phyloP scores from a whole-genome alignment of 2,113 vertebrate species.

The Thryonomys swinderianus region DNA sequence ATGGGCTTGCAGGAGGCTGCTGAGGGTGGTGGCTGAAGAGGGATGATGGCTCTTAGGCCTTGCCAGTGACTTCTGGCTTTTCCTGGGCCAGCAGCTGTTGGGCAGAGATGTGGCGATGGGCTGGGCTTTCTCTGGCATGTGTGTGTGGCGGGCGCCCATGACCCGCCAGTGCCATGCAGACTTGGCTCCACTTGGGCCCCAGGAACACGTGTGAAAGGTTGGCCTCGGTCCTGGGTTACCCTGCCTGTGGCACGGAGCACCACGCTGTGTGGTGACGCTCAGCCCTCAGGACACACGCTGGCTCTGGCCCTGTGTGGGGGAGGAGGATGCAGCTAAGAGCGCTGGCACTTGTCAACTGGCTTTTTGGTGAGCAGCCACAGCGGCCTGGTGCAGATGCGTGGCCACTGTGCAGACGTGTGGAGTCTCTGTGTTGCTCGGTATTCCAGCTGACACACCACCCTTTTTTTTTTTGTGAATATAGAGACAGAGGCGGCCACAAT shows the following conservation, averaged over 20 bases:
- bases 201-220: not conserved
- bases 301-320: rapidly evolving
- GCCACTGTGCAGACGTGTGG: not conserved
- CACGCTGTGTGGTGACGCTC: not conserved
- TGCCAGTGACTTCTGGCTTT: not conserved
- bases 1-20: not conserved
- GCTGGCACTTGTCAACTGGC: not conserved
- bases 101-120: not conserved
- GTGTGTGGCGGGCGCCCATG: rapidly evolving
- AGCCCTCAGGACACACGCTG: rapidly evolving
- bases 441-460: not conserved
- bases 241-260: rapidly evolving
- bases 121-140: no score
- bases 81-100: rapidly evolving
- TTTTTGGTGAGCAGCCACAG: not conserved
- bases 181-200: not conserved
- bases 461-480: not conserved
- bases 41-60: not conserved
- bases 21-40: not conserved
- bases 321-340: no score
- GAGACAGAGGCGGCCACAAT: rapidly evolving
- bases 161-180: rapidly evolving
- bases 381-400: rapidly evolving
- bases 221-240: no score
- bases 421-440: no score